Conservation (phyloP, 2,113 vertebrate species). For the Pogona vitticeps region DNA sequence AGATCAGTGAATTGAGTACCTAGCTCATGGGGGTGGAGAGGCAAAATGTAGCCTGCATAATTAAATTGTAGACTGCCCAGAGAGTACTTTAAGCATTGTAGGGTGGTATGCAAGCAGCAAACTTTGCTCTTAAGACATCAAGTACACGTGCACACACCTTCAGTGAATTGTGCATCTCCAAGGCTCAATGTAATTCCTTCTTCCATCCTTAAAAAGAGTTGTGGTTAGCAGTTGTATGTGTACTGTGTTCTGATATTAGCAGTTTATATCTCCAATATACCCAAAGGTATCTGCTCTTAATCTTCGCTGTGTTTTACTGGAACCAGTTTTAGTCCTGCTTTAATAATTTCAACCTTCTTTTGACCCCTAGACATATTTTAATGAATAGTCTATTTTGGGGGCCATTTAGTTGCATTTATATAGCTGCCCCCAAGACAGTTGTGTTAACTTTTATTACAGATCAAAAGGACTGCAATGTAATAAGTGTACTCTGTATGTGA, state of each 20-base stretch:
- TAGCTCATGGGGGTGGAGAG: too few relatives aligned
- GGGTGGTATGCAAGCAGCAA: too few relatives aligned
- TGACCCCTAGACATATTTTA: slow-evolving; percentile 53
- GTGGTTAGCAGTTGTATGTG: too few relatives aligned
- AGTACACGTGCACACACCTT: too few relatives aligned
- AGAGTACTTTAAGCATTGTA: too few relatives aligned
- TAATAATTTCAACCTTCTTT: slow-evolving; percentile 70
- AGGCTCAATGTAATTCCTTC: too few relatives aligned
- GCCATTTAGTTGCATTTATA: slow-evolving; percentile 68
- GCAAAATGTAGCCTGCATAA: too few relatives aligned
- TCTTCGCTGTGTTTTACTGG: slow-evolving; percentile 65
- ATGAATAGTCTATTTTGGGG: slow-evolving; percentile 59
- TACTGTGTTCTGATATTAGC: not conserved
- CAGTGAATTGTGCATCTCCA: too few relatives aligned
- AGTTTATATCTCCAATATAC: slow-evolving; percentile 55
- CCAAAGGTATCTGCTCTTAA: slow-evolving; percentile 50
- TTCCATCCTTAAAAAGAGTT: too few relatives aligned
- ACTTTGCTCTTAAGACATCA: too few relatives aligned
- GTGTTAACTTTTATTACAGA: slow-evolving; percentile 63
- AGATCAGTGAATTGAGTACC: too few relatives aligned
- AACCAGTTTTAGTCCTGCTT: slow-evolving; percentile 60
- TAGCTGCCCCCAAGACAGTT: slow-evolving; percentile 68
- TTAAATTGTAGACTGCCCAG: too few relatives aligned
- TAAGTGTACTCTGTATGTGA: slow-evolving; percentile 18
- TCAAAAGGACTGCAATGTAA: slow-evolving; percentile 52